Evolutionary conservation across 2,888 invertebrate genomes (phyloP), one percentile per base, ranked within the genome.

Genomic region (Ophion slaviceki): DNA sequence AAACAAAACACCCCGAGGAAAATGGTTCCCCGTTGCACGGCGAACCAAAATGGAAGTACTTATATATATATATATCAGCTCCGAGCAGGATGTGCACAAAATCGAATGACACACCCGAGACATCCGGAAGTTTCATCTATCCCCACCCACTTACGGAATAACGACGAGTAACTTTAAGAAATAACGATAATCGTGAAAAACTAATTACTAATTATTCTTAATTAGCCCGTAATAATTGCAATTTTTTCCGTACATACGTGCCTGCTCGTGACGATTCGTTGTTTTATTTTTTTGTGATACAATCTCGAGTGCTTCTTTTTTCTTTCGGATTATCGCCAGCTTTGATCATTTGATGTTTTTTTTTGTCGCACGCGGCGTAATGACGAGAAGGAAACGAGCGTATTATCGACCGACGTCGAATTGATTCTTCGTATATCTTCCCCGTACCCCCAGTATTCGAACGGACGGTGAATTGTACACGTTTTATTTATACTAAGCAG

Each of bases 401-500:
- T 28, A 68, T 64, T 53, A 47, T 45, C 78, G 40, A 72, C 77
- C 61, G 59, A 78, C 28, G 71, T n/a, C 70, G 57, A 62, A 68
- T 77, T 14, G 2, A 36, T 45, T 61, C 59, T 45, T 74, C 61
- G 59, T 61, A 24, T 5, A 17, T 17, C 53, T 5, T 17, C 53
- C 14, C 53, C 14, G 14, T 53, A 11, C 53, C 32, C 40, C 36
- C n/a, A 20, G 53, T 78, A 45, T 67, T 68, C 45, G 24, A 64
- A 74, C 72, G 78, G 20, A 62, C 17, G 20, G 24, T 64, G 45
- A 68, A 45, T 57, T n/a, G 61, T 59, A 62, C 64, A 78, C 82
- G 61, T 59, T 80, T 86, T 80, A 74, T 86, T 86, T 77, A 86
- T 83, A 77, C 72, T 71, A 17, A 53, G 88, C 82, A 88, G 74